Conservation (phyloP, 2,797 vertebrate species). For the Betta splendens region DNA sequence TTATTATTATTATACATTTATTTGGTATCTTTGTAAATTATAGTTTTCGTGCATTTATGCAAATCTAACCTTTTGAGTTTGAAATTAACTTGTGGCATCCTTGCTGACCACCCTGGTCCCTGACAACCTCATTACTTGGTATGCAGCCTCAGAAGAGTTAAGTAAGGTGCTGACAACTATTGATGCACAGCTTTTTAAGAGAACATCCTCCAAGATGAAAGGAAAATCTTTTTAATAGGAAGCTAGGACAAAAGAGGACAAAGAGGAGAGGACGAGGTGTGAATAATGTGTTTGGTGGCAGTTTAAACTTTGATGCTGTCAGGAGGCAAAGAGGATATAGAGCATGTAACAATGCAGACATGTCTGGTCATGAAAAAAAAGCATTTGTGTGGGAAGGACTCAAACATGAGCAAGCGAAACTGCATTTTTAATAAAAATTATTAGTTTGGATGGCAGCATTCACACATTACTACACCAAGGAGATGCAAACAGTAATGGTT, state of each 20-base stretch:
- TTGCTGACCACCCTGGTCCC: too few species aligned
- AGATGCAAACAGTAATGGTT: too few species aligned
- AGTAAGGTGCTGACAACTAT: background rate
- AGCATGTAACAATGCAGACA: background rate
- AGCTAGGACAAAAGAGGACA: background rate
- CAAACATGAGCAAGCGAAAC: background rate
- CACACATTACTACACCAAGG: background rate
- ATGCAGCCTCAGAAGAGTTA: constrained; percentile 22
- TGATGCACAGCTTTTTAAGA: background rate
- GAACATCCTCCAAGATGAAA: background rate
- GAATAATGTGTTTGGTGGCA: constrained; percentile 28
- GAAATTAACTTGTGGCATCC: too few species aligned
- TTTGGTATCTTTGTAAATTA: too few species aligned
- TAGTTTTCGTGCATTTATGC: too few species aligned
- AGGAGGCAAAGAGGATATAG: constrained; percentile 14
- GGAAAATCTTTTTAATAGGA: background rate
- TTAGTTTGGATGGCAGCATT: background rate
- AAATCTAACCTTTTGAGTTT: too few species aligned
- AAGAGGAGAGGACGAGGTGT: too few species aligned
- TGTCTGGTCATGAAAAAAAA: background rate
- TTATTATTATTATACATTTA: too few species aligned
- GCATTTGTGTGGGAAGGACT: background rate
- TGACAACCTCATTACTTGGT: constrained; percentile 50
- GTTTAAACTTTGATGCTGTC: constrained; percentile 18
- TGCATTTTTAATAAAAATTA: constrained; percentile 3